phyloP scores from a whole-genome alignment of 2,888 invertebrate genomes.

The Synergus laeviventris region DNA sequence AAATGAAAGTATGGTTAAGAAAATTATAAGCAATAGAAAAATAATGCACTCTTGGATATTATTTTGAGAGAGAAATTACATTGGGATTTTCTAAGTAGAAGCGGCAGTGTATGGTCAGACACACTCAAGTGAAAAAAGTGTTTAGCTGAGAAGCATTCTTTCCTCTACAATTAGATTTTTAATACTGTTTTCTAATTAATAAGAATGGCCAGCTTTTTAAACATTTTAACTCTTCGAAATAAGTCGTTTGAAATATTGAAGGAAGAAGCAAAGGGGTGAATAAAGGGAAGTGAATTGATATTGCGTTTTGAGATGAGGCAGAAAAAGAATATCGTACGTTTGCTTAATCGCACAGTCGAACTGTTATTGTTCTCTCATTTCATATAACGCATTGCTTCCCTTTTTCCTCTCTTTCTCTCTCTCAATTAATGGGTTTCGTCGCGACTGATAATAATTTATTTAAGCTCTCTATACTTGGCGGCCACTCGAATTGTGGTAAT shows the following conservation, averaged over 20 bases:
- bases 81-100: not conserved
- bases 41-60: not conserved
- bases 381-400: conserved; percentile 43
- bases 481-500: conserved; percentile 58
- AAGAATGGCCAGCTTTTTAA: not conserved
- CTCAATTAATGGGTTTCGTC: conserved; percentile 59
- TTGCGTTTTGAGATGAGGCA: conserved; percentile 23
- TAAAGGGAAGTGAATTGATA: conserved; percentile 52
- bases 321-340: conserved; percentile 58
- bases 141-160: no score
- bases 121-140: not conserved
- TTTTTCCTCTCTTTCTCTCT: conserved; percentile 41
- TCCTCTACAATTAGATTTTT: not conserved
- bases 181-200: not conserved
- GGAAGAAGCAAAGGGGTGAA: conserved; percentile 29
- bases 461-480: conserved; percentile 65
- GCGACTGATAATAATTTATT: conserved; percentile 70
- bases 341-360: conserved; percentile 59
- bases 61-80: not conserved
- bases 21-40: not conserved
- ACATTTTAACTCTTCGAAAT: conserved; percentile 3
- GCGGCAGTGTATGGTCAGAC: not conserved
- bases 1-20: no score
- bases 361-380: conserved; percentile 48
- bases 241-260: conserved; percentile 14